These are phyloP conservation scores for Rafetus swinhoei DNA, from an alignment of 2,113 vertebrate genomes.

Conservation along the genomic window DNA sequence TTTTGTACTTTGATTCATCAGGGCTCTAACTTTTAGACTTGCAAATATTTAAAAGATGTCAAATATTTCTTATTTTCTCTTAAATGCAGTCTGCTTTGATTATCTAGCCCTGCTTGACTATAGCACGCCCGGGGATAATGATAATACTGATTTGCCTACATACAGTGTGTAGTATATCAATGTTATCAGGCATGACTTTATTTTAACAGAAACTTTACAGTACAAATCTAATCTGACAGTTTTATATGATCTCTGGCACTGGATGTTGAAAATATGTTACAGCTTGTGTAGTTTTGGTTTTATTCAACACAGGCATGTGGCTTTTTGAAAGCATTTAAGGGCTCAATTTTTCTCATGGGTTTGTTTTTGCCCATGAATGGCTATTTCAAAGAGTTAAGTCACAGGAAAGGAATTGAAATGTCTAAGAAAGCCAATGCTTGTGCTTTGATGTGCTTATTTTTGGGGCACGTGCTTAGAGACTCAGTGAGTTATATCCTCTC, in stretches of 20 bases:
- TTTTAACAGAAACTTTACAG: slow-evolving; percentile 25
- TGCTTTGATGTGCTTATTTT: slow-evolving; percentile 37
- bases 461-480: slow-evolving; percentile 9
- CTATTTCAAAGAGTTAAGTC: slow-evolving; percentile 31
- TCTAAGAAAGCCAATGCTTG: slow-evolving; percentile 25
- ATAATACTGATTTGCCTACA: slow-evolving; percentile 10
- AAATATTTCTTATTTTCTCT: slow-evolving; percentile 44
- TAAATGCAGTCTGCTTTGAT: slow-evolving; percentile 48
- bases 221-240: slow-evolving; percentile 53
- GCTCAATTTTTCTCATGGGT: slow-evolving; percentile 37
- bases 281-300: slow-evolving; percentile 42
- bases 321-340: slow-evolving; percentile 43
- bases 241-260: slow-evolving; percentile 44
- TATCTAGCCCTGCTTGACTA: neutral
- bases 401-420: slow-evolving; percentile 36
- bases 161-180: neutral
- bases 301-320: neutral
- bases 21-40: slow-evolving; percentile 24
- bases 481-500: accelerated
- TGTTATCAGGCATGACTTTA: slow-evolving; percentile 33
- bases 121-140: neutral
- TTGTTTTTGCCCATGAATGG: slow-evolving; percentile 30
- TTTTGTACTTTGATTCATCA: slow-evolving; percentile 42
- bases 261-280: slow-evolving; percentile 38
- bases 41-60: slow-evolving; percentile 45